These are phyloP conservation scores for Acrocephalus kingi DNA, from an alignment of 2,113 vertebrate species.

Conservation along the genomic window DNA sequence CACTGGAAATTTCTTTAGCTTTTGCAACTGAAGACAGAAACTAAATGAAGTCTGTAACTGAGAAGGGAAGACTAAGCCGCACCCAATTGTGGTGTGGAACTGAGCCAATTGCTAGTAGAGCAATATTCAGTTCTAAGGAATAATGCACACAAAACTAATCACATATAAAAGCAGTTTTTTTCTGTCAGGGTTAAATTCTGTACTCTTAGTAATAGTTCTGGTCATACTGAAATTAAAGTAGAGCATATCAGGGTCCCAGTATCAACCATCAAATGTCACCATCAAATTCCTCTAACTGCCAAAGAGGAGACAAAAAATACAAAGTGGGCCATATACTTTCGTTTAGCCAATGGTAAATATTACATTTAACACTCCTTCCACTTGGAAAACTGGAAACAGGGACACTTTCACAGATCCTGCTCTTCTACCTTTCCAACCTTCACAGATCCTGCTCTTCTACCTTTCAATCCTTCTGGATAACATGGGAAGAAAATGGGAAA, in stretches of 20 bases:
- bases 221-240: not conserved
- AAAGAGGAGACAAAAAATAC: not conserved
- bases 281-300: not conserved
- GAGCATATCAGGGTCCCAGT: not conserved
- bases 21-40: not conserved
- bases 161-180: not conserved
- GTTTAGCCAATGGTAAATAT: not conserved
- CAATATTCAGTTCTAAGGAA: not conserved
- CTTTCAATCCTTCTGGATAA: not conserved
- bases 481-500: not conserved
- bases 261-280: not conserved
- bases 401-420: not conserved
- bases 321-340: not conserved
- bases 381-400: conserved; percentile 4
- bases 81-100: not conserved
- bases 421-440: conserved; percentile 20
- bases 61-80: not conserved
- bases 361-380: conserved; percentile 14
- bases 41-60: not conserved
- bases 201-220: not conserved
- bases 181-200: not conserved
- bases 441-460: conserved; percentile 3
- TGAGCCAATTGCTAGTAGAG: not conserved
- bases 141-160: not conserved
- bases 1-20: not conserved